Conservation (phyloP, 35 echinoderm and acorn worm genomes). For the Ophiothrix spiculata region DNA sequence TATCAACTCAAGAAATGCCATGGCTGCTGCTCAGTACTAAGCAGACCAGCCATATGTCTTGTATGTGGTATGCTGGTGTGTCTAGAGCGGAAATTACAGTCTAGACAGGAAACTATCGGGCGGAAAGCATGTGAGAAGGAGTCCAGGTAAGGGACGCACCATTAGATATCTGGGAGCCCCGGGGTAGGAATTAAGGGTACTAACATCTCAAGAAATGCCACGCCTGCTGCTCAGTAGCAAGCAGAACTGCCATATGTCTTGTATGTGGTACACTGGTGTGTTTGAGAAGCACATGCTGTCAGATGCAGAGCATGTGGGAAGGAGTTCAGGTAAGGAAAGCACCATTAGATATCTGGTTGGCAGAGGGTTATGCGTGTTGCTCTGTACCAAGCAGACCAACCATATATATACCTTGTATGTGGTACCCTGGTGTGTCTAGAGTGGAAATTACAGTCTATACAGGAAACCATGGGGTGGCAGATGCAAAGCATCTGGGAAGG, state of each 20-base stretch:
- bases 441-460: no score
- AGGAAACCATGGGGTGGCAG: no score
- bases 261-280: constrained; percentile 82
- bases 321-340: constrained; percentile 41
- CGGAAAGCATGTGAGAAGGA: no score
- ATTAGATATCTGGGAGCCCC: no score
- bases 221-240: constrained; percentile 47
- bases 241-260: constrained; percentile 66
- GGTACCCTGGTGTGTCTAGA: constrained; percentile 70
- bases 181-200: no score
- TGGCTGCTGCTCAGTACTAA: constrained; percentile 50
- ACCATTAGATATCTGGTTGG: background rate
- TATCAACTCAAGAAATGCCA: constrained; percentile 61
- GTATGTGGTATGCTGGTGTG: constrained; percentile 80
- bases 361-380: constrained; percentile 44
- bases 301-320: constrained; percentile 26
- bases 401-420: constrained; percentile 79
- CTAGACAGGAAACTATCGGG: no score
- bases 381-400: constrained; percentile 50
- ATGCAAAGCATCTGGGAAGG: no score
- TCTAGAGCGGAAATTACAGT: no score
- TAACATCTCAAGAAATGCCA: constrained; percentile 61
- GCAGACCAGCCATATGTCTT: constrained; percentile 68
- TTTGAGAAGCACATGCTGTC: constrained; percentile 58
- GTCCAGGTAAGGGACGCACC: no score